A percentile compares a stretch with the other conserved stretches of the same genome.
Conservation (phyloP, 2,113 vertebrate species). For the Heterocephalus glaber region DNA sequence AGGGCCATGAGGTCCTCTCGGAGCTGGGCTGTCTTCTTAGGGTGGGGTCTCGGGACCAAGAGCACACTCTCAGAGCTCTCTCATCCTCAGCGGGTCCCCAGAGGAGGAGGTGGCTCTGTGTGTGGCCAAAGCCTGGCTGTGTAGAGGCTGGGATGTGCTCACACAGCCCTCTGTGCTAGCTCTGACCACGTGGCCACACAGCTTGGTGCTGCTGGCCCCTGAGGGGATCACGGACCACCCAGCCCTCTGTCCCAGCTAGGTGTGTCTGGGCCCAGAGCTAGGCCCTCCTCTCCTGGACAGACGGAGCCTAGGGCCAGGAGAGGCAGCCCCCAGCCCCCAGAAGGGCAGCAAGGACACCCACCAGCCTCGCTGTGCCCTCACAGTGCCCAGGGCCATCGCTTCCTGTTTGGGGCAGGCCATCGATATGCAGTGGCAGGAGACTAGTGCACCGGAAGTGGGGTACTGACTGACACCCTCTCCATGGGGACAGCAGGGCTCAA, state of each 20-base stretch:
- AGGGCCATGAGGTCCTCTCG: accelerated
- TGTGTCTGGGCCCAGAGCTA: neutral
- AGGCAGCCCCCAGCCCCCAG: neutral
- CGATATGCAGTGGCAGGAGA: accelerated
- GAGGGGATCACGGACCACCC: neutral
- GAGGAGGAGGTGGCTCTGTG: accelerated
- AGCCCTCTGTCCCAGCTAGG: neutral
- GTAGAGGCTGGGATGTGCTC: accelerated
- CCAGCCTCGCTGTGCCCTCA: neutral
- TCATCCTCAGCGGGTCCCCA: accelerated
- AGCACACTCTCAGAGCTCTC: accelerated
- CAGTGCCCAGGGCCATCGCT: too few relatives aligned
- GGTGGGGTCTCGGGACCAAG: too few relatives aligned
- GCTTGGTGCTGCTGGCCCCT: accelerated
- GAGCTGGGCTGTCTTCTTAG: neutral
- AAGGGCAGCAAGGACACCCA: neutral
- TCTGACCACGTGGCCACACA: accelerated
- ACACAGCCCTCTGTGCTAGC: accelerated
- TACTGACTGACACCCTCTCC: neutral
- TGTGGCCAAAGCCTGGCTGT: neutral
- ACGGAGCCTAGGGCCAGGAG: accelerated
- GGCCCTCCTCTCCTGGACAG: neutral
- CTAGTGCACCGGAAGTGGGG: too few relatives aligned
- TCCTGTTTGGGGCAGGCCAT: neutral
- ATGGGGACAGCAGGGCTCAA: too few relatives aligned